A percentile compares a stretch with the other conserved stretches of the same genome.
These are phyloP conservation scores for Eupristina koningsbergeri DNA, from an alignment of 1,140 invertebrate species.

Conservation along the genomic window DNA sequence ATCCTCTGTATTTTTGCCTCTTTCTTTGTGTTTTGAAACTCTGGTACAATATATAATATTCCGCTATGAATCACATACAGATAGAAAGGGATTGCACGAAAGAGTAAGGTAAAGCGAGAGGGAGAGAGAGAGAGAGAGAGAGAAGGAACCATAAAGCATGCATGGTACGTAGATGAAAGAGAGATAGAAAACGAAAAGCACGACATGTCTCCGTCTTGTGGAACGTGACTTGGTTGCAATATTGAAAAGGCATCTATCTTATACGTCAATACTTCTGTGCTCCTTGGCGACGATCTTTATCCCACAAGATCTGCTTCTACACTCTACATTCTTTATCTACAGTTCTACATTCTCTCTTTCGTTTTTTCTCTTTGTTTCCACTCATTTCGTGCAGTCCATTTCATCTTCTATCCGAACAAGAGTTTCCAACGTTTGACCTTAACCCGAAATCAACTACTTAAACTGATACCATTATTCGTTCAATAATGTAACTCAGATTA, in stretches of 20 bases:
- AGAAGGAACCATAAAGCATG: neutral
- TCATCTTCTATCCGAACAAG: conserved; percentile 20
- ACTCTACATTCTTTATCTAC: no score
- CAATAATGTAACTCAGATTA: neutral
- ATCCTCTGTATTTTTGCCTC: neutral
- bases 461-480: conserved; percentile 17
- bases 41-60: neutral
- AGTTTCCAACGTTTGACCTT: conserved; percentile 50
- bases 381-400: neutral
- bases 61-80: neutral
- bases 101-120: neutral
- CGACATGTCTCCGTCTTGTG: conserved; percentile 46
- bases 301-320: neutral
- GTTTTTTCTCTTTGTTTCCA: neutral
- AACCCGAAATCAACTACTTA: conserved; percentile 51
- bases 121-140: neutral
- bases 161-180: neutral
- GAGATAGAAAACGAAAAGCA: conserved; percentile 18
- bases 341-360: neutral
- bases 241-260: conserved; percentile 46
- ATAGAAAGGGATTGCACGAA: neutral
- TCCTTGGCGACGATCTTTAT: neutral
- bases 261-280: conserved; percentile 44
- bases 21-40: neutral
- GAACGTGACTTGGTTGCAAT: conserved; percentile 58